Percentiles rank a stretch among this genome's conserved stretches.
phyloP scores from a whole-genome alignment of 2,113 vertebrate genomes.

The Oreochromis niloticus region DNA sequence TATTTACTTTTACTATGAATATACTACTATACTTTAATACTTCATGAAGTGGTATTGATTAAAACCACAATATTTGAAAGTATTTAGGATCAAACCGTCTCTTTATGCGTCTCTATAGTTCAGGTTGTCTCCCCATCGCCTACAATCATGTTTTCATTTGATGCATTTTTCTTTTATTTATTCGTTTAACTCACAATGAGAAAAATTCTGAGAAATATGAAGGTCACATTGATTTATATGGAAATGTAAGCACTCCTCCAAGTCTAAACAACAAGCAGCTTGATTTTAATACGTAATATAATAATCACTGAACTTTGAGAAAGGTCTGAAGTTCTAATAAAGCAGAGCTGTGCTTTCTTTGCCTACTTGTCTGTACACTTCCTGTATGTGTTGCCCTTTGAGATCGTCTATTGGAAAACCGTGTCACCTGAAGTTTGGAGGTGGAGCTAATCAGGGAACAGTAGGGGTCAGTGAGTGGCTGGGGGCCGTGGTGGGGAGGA shows the following conservation, averaged over 20 bases:
- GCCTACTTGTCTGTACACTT: background rate
- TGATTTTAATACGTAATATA: background rate
- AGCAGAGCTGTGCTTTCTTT: background rate
- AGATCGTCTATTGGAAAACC: background rate
- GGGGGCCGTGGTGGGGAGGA: background rate
- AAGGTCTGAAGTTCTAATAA: background rate
- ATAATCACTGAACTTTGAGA: background rate
- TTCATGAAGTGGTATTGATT: background rate
- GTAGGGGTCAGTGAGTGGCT: slow-evolving; percentile 54
- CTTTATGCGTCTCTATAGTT: background rate
- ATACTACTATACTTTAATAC: background rate
- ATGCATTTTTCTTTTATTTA: background rate
- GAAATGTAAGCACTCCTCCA: background rate
- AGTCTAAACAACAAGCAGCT: background rate
- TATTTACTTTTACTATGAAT: rapidly evolving
- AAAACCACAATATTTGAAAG: background rate
- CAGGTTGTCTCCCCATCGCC: background rate
- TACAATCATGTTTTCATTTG: background rate
- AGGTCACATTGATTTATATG: background rate
- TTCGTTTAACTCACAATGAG: background rate
- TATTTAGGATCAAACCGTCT: background rate
- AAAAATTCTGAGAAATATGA: background rate
- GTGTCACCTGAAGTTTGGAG: slow-evolving; percentile 39
- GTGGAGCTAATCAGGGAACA: slow-evolving; percentile 69
- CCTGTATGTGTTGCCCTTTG: background rate